Percentiles rank a stretch among this genome's conserved stretches.
These are phyloP conservation scores for Augochlora pura DNA, from an alignment of 1,140 invertebrate species.

Conservation along the genomic window DNA sequence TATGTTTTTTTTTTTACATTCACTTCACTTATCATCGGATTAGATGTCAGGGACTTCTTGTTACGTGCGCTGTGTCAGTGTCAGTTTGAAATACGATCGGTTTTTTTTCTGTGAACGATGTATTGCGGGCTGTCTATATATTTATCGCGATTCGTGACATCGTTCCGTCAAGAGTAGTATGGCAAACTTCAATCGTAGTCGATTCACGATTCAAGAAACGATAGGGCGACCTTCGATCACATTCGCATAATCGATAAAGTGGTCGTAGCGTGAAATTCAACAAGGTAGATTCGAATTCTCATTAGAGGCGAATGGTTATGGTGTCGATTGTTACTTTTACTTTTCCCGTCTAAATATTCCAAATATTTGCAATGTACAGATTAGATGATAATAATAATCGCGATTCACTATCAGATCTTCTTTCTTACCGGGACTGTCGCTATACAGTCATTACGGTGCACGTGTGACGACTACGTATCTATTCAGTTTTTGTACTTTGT, in stretches of 20 bases:
- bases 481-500: conserved; percentile 35
- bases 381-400: no score
- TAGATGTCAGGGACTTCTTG: not conserved
- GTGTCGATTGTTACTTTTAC: not conserved
- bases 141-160: not conserved
- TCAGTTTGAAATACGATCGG: not conserved
- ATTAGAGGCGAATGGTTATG: not conserved
- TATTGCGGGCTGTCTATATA: no score
- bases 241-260: conserved; percentile 13
- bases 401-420: no score
- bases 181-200: not conserved
- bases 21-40: not conserved
- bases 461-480: conserved; percentile 19
- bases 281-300: not conserved
- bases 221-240: conserved; percentile 4
- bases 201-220: conserved; percentile 1
- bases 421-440: no score
- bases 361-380: no score
- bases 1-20: not conserved
- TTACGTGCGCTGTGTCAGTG: not conserved
- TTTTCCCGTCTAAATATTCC: not conserved
- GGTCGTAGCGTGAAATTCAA: not conserved
- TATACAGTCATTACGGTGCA: not conserved
- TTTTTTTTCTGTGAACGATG: not conserved
- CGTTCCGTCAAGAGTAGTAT: not conserved